A percentile compares a stretch with the other conserved stretches of the same genome.
Conservation (phyloP, 2,888 invertebrate genomes). For the Caenorhabditis sp. region DNA sequence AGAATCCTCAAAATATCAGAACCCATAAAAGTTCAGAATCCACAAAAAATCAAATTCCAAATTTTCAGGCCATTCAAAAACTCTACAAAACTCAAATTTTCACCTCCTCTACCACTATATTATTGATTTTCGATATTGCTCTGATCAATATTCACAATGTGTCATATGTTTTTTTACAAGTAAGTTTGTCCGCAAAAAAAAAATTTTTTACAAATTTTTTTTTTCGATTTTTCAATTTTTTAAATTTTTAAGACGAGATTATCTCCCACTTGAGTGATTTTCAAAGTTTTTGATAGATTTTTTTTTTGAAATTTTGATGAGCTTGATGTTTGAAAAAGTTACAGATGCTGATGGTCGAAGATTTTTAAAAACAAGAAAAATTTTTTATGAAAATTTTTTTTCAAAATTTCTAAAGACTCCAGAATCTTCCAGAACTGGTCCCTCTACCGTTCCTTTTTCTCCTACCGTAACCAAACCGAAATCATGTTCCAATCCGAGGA, state of each 20-base stretch:
- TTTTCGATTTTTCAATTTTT: neutral
- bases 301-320: too few species aligned
- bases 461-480: neutral
- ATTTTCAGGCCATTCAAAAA: conserved; percentile 26
- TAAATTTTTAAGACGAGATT: too few species aligned
- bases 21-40: too few species aligned
- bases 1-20: too few species aligned
- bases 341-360: too few species aligned
- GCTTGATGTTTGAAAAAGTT: neutral
- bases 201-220: neutral
- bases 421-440: conserved; percentile 49
- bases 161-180: conserved; percentile 42
- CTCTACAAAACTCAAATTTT: conserved; percentile 31
- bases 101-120: conserved; percentile 32
- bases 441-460: conserved; percentile 38
- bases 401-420: neutral
- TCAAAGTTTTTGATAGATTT: too few species aligned
- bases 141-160: conserved; percentile 41
- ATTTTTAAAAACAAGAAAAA: too few species aligned
- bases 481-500: conserved; percentile 47
- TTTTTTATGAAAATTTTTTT: neutral
- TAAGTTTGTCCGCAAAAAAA: neutral
- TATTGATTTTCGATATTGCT: conserved; percentile 34
- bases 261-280: too few species aligned
- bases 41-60: neutral